Percentiles rank a stretch among this genome's conserved stretches.
phyloP scores from a whole-genome alignment of 2,888 invertebrate genomes.

The Cantharis nigra region DNA sequence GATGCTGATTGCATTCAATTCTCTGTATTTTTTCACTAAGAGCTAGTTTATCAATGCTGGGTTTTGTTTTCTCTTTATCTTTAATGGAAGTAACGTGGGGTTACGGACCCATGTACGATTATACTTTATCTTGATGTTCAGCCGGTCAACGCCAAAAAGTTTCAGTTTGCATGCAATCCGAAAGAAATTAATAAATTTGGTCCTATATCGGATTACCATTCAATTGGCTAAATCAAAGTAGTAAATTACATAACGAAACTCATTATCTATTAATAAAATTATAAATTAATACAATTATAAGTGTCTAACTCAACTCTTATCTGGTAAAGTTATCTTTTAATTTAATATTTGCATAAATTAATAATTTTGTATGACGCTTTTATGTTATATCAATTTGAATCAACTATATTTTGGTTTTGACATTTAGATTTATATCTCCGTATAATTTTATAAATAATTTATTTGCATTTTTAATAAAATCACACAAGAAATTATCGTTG shows the following conservation, averaged over 20 bases:
- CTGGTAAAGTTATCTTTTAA: not conserved
- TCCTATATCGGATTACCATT: not conserved
- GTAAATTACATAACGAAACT: not conserved
- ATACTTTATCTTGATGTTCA: not conserved
- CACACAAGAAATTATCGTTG: not conserved
- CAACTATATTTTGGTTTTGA: not conserved
- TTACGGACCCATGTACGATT: not conserved
- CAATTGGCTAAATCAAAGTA: not conserved
- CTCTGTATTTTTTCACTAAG: not conserved
- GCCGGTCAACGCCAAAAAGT: not conserved
- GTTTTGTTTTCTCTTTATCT: not conserved
- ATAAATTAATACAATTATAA: not conserved
- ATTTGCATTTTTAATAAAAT: constrained; percentile 1
- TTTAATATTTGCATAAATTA: constrained; percentile 4
- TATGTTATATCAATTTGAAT: not conserved
- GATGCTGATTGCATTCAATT: constrained; percentile 22
- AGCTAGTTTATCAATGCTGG: not conserved
- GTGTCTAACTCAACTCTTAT: not conserved
- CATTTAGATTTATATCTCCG: not conserved
- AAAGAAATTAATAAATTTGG: not conserved
- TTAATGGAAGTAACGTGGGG: not conserved
- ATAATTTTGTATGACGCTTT: not conserved
- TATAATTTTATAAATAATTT: constrained; percentile 2
- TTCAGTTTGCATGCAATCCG: not conserved
- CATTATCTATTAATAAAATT: not conserved